These are phyloP conservation scores for Calypte anna DNA, from an alignment of 2,113 vertebrate species.

Conservation along the genomic window DNA sequence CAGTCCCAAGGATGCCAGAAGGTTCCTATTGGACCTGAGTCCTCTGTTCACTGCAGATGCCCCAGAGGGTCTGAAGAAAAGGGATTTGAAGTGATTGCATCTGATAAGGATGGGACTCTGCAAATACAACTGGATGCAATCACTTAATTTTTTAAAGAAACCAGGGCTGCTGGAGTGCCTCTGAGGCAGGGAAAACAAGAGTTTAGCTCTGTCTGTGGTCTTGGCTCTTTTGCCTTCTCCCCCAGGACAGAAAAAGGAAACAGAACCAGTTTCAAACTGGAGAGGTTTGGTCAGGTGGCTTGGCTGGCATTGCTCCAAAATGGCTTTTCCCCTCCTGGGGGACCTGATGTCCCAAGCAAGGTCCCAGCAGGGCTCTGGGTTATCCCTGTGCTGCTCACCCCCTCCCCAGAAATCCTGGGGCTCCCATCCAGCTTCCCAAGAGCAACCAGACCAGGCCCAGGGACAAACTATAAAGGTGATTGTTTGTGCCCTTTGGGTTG, in stretches of 20 bases:
- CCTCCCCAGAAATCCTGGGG: background rate
- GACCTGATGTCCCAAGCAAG: background rate
- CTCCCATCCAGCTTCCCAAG: background rate
- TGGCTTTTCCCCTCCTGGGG: background rate
- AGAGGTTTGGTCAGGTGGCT: background rate
- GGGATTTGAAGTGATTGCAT: slow-evolving; percentile 52
- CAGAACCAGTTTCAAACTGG: background rate
- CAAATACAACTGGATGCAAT: slow-evolving; percentile 37
- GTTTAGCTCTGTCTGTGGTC: background rate
- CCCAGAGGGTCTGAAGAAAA: background rate
- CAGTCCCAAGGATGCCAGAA: background rate
- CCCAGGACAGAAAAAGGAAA: background rate
- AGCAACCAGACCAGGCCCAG: background rate
- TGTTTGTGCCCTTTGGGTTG: background rate
- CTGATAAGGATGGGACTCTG: background rate
- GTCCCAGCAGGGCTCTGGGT: background rate
- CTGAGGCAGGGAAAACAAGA: background rate
- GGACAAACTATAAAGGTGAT: background rate
- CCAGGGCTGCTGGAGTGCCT: background rate
- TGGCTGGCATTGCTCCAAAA: background rate
- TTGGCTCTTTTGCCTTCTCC: background rate
- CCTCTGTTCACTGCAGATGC: background rate
- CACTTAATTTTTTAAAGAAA: slow-evolving; percentile 35
- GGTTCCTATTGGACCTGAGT: background rate
- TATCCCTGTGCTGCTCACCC: background rate